phyloP scores from a whole-genome alignment of 2,797 vertebrate genomes.

The Eleutherodactylus coqui region DNA sequence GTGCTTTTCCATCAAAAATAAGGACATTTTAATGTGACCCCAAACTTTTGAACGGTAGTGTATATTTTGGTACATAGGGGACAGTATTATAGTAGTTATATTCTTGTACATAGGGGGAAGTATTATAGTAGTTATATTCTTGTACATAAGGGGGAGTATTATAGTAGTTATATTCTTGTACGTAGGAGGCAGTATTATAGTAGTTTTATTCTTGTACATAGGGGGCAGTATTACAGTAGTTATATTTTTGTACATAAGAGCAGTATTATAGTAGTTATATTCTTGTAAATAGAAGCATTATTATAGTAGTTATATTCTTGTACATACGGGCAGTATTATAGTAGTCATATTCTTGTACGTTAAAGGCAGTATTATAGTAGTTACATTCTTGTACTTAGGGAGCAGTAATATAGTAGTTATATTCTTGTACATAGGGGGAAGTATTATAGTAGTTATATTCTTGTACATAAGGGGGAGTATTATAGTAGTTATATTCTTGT shows the following conservation, averaged over 20 bases:
- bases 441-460: not conserved
- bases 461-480: not conserved
- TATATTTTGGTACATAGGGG: not conserved
- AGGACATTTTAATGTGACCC: no score
- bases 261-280: slow-evolving; percentile 3
- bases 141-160: not conserved
- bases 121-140: slow-evolving; percentile 4
- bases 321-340: not conserved
- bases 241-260: not conserved
- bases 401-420: not conserved
- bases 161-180: not conserved
- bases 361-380: not conserved
- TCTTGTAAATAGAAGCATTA: no score
- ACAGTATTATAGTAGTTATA: slow-evolving; percentile 6
- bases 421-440: no score
- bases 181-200: not conserved
- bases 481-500: slow-evolving; percentile 7
- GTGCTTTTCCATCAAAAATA: no score
- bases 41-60: no score
- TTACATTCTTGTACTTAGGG: not conserved
- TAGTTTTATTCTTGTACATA: not conserved
- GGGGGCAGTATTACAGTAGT: not conserved
- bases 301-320: not conserved
- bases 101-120: not conserved
- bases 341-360: not conserved